Evolutionary conservation across 2,797 vertebrate species (phyloP), one percentile per base, ranked within the genome.

Genomic region (Ispidina picta): DNA sequence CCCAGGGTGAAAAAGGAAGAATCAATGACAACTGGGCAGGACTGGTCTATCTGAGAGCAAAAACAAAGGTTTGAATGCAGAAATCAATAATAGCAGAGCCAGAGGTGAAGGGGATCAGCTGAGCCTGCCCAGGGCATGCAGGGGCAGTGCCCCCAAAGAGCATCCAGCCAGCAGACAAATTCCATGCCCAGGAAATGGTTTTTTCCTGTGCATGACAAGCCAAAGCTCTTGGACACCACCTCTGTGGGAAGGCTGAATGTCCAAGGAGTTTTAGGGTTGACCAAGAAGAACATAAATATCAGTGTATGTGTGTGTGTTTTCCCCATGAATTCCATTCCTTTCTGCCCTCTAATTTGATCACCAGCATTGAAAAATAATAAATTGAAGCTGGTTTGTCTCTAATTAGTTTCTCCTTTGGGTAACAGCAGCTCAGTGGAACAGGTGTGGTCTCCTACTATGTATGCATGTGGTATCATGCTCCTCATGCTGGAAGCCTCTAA

Each of bases 351-450:
- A 60, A 75, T 81, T 86, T 93, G 71, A 92, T 89, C 33, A 78
- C 8, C 21, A 75, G 21, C 8, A 2, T 41, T 56, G 9, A 86
- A 90, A 82, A 88, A 88, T 84, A 82, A 91, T 73, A 76, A 73
- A 79, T 58, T 70, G n/a, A 35, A 64, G 52, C 63, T 19, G 2
- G 4, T 82, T 92, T 76, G 15, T 82, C 79, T 33, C 44, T 84
- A 82, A 86, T 89, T 83, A 93, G 54, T 54, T 86, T 70, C 20
- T 86, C 25, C 48, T 70, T 86, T 91, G 59, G 25, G 63, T 91
- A 89, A 88, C 12, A 86, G 74, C 58, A 79, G 23, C 14, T 83
- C 14, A 10, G 5, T 56, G 28, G 48, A 89, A 83, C 55, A 92
- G 77, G 63, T 76, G 44, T 69, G 33, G 41, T 76, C 35, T 92